Evolutionary conservation across 2,113 vertebrate genomes (phyloP), one percentile per base, ranked within the genome.

Genomic region (Poeciliopsis retropinna): DNA sequence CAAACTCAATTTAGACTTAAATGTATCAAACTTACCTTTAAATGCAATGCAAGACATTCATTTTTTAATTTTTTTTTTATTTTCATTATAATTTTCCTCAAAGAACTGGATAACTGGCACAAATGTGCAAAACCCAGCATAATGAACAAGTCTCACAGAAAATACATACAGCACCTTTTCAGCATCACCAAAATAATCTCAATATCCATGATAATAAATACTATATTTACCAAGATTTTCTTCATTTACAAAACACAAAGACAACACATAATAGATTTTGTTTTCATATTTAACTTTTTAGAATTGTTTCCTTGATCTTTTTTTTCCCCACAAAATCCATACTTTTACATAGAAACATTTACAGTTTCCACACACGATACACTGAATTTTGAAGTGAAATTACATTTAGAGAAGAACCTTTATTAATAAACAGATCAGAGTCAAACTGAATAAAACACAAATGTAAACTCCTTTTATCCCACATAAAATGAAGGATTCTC

Each of bases 291-390:
- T 82, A 89, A 82, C 27, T 75, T 76, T 77, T 72, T 79, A 72
- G n/a, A 37, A 30, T 83, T 78, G 85, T 83, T 83, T 85, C 91
- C 86, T 89, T 89, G 78, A 88, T 80, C 68, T 86, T 92, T 92
- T 90, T 92, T 92, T 89, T 91, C 91, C 90, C 86, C 94, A 95
- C 93, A 94, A 93, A 91, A 92, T 91, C 89, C 91, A 91, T 87
- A 93, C 91, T 90, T 92, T 93, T 92, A 96, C 89, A 9, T 96
- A 97, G 96, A 96, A 96, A 97, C 96, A 95, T 94, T 95, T 96
- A 95, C 82, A 89, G 92, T 94, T 95, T 95, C 95, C 96, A 96
- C 95, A 94, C 95, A 97, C 93, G 9, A 91, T 95, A 97, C 96
- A 91, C 88, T 92, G 85, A 93, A 85, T 92, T 90, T 82, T 86